phyloP scores from a whole-genome alignment of 2,888 invertebrate species.

The Drosophila maculinotata region DNA sequence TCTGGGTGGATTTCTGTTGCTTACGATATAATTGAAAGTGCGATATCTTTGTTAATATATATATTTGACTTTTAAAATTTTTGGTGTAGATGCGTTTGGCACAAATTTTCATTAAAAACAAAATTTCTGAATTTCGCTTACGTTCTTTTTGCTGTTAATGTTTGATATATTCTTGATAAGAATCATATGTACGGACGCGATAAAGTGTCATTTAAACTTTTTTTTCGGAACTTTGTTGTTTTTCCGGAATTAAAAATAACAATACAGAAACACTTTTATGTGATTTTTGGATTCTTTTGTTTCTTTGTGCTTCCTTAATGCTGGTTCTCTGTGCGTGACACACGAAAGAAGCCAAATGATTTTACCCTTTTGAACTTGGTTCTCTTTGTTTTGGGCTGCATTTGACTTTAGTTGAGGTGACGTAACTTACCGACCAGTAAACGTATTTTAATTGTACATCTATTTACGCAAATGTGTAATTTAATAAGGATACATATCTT shows the following conservation, averaged over 20 bases:
- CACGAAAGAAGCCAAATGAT: conserved; percentile 47
- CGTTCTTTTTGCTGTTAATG: no score
- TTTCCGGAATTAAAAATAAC: conserved; percentile 34
- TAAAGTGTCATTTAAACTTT: no score
- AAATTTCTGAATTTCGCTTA: no score
- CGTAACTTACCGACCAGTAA: conserved; percentile 10
- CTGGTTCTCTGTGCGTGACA: conserved; percentile 12
- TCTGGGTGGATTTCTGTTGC: no score
- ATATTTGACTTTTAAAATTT: no score
- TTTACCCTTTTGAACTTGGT: conserved; percentile 27
- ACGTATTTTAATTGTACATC: neutral
- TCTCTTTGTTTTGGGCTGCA: conserved; percentile 2
- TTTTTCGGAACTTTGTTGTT: no score
- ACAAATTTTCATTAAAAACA: no score
- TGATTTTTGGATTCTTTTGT: conserved; percentile 3
- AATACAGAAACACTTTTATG: conserved; percentile 33
- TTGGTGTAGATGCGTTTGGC: no score
- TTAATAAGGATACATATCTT: neutral
- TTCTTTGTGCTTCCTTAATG: conserved; percentile 10
- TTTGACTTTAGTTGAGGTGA: conserved; percentile 25
- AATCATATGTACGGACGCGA: no score
- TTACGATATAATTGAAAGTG: no score
- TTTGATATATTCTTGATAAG: no score
- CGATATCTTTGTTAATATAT: no score
- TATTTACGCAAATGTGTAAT: neutral